phyloP scores from a whole-genome alignment of 2,888 invertebrate species.

The Drosophila paracracens region DNA sequence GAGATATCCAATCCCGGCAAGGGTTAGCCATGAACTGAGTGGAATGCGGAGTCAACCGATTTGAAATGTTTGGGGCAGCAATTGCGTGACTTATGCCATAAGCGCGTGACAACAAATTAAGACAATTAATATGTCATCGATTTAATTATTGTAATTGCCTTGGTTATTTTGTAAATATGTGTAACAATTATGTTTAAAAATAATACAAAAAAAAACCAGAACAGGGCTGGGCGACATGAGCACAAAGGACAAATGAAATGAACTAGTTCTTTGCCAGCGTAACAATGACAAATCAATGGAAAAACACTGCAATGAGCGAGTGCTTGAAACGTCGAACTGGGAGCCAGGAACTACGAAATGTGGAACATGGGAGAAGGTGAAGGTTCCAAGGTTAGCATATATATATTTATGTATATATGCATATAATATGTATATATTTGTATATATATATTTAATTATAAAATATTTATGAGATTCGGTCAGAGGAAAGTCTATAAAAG shows the following conservation, averaged over 20 bases:
- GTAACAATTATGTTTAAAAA: conserved; percentile 28
- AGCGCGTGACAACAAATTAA: conserved; percentile 30
- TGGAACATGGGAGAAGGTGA: background rate
- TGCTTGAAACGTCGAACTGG: background rate
- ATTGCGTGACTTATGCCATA: conserved; percentile 60
- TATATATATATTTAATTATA: conserved; percentile 2
- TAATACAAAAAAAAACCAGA: background rate
- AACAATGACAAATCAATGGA: background rate
- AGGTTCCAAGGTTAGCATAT: background rate
- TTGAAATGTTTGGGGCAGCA: background rate
- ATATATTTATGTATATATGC: background rate
- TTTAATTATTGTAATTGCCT: conserved; percentile 69
- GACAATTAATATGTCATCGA: conserved; percentile 43
- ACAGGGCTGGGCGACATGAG: conserved; percentile 46
- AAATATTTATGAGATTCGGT: conserved; percentile 10
- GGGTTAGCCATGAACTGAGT: conserved; percentile 12
- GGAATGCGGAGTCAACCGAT: background rate
- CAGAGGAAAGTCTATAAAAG: conserved; percentile 57
- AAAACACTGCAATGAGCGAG: background rate
- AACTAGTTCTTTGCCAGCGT: conserved; percentile 17
- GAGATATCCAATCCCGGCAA: background rate
- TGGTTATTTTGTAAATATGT: conserved; percentile 58
- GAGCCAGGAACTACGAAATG: background rate
- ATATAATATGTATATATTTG: background rate
- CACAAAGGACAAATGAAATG: background rate